phyloP scores from a whole-genome alignment of 1,140 invertebrate genomes.

The Diabrotica virgifera region DNA sequence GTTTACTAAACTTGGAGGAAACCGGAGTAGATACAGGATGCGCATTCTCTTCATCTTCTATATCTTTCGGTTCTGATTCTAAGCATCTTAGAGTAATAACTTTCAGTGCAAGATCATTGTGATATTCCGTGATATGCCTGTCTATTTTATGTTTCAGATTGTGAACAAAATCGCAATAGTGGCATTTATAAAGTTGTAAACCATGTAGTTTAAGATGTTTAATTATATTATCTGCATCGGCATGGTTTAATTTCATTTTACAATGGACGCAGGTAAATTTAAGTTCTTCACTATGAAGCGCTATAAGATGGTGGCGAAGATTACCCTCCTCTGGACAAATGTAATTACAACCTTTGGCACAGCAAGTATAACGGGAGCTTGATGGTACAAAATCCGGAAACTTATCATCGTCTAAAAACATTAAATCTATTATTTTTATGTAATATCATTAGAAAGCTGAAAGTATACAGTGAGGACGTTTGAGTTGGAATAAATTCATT shows the following conservation, averaged over 20 bases:
- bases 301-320: slow-evolving; percentile 68
- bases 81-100: slow-evolving; percentile 43
- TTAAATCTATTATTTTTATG: slow-evolving; percentile 23
- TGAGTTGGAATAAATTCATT: too few relatives aligned
- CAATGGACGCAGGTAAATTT: slow-evolving; percentile 71
- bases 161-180: slow-evolving; percentile 63
- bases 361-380: slow-evolving; percentile 66
- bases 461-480: too few relatives aligned
- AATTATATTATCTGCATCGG: slow-evolving; percentile 52
- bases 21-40: slow-evolving; percentile 38
- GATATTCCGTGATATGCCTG: slow-evolving; percentile 62
- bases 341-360: slow-evolving; percentile 66
- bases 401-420: slow-evolving; percentile 25
- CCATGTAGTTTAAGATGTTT: slow-evolving; percentile 75
- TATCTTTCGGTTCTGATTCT: slow-evolving; percentile 45
- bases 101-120: slow-evolving; percentile 47
- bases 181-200: slow-evolving; percentile 65
- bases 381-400: slow-evolving; percentile 63
- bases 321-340: slow-evolving; percentile 69
- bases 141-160: slow-evolving; percentile 62
- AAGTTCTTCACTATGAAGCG: slow-evolving; percentile 61
- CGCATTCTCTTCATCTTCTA: slow-evolving; percentile 16
- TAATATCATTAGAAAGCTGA: too few relatives aligned
- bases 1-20: slow-evolving; percentile 53
- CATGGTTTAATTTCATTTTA: slow-evolving; percentile 41